Base-by-base conservation (phyloP, 2,797 vertebrate genomes). In the Anguilla anguilla region DNA sequence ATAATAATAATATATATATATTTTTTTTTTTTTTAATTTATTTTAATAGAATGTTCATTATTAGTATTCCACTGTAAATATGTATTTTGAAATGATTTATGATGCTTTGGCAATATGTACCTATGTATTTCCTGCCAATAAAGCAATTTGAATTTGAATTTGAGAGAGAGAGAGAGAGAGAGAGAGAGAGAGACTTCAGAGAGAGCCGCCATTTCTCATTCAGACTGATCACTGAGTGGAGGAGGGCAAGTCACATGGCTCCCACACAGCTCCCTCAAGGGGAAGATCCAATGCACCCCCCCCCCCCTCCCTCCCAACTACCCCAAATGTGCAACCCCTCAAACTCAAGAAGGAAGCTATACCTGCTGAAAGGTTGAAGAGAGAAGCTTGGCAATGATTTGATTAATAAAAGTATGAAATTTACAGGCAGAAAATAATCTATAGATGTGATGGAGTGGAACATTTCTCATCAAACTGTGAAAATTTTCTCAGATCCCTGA, bases 351-450 rank as follows among this genome's bases (percentile, higher is more conserved):
- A 88, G 69, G 25, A n/a, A 89, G 91, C 77, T 9, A 2, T 39
- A 55, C 89, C 90, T 64, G 89, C 87, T 0, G 5, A 84, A 0
- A 59, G 90, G 94, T 96, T 90, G 95, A 94, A 92, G 84, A 89
- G 90, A 77, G 86, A 87, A n/a, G 88, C 79, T 64, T 49, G 74
- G 89, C 90, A 92, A 93, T 92, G 92, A 94, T 94, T 94, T 94
- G 92, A 96, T 96, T 96, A 97, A 97, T 96, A 97, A 97, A 97
- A 96, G 96, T 97, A 96, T 96, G 96, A 96, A 96, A 97, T 97
- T 96, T 97, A 96, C 96, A 96, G 96, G 96, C 95, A 94, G 96
- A 97, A 96, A 96, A 96, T 93, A 96, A 97, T 96, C 95, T 96
- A 96, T 96, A 96, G 89, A 93, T 94, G 95, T 96, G 96, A 97